These are phyloP conservation scores for Pseudochirops corinnae DNA, from an alignment of 2,797 vertebrate genomes.

Conservation along the genomic window DNA sequence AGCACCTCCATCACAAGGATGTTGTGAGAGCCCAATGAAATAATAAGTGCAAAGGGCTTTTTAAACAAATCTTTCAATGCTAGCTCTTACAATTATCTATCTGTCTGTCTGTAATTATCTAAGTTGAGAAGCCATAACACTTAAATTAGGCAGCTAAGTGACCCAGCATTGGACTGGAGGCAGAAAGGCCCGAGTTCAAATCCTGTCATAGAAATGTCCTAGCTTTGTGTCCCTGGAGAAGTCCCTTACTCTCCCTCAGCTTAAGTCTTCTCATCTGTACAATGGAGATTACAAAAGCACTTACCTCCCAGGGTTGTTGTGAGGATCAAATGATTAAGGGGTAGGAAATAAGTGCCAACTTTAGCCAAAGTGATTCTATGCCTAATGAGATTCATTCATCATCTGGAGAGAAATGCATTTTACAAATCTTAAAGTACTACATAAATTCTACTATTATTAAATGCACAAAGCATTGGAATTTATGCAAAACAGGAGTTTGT, in stretches of 20 bases:
- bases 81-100: not conserved
- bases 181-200: not conserved
- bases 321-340: not conserved
- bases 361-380: slow-evolving; percentile 48
- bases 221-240: not conserved
- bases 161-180: not conserved
- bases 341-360: slow-evolving; percentile 32
- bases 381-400: slow-evolving; percentile 71
- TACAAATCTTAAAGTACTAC: not conserved
- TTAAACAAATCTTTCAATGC: not conserved
- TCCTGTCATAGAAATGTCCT: not conserved
- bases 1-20: not conserved
- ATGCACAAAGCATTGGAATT: not conserved
- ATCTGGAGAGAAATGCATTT: slow-evolving; percentile 58
- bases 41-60: not conserved
- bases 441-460: not conserved
- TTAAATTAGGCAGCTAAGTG: not conserved
- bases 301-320: not conserved
- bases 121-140: not conserved
- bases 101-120: not conserved
- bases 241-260: not conserved
- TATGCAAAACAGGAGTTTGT: not conserved
- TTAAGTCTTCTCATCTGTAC: not conserved
- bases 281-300: not conserved
- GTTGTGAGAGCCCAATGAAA: not conserved